Evolutionary conservation across 2,113 vertebrate genomes (phyloP).

Genomic region (Illadopsis cleaveri): DNA sequence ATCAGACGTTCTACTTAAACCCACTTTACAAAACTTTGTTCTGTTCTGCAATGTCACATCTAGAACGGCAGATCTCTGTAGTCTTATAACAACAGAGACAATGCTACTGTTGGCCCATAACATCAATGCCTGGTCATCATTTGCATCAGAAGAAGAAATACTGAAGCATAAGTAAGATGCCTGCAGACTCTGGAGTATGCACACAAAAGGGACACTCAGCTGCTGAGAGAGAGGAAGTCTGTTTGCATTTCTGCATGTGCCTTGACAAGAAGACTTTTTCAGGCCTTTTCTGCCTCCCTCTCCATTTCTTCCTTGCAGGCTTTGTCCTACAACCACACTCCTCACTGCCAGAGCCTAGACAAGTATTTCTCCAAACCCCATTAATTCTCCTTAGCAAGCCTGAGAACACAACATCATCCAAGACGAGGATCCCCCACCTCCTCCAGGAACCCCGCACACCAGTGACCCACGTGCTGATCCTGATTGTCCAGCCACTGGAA

Average conservation of each 20-base stretch:
- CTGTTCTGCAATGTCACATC: not conserved
- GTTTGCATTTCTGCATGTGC: not conserved
- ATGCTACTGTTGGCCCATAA: not conserved
- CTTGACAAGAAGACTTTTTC: not conserved
- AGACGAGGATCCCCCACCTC: not conserved
- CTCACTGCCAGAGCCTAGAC: not conserved
- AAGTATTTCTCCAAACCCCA: not conserved
- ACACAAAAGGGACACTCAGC: not conserved
- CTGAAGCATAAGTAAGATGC: not conserved
- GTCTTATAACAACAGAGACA: not conserved
- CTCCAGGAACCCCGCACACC: accelerated
- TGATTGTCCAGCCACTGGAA: not conserved
- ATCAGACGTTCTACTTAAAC: not conserved
- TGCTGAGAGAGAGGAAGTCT: not conserved
- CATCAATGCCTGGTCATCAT: not conserved
- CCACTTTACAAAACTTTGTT: not conserved
- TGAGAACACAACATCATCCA: not conserved
- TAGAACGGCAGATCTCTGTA: not conserved
- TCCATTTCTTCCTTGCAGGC: not conserved
- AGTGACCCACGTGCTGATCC: accelerated
- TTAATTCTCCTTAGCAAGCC: not conserved
- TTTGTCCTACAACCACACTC: not conserved
- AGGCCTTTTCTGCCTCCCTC: not conserved
- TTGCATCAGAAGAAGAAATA: not conserved
- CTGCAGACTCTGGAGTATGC: not conserved